These are phyloP conservation scores for Bufo bufo DNA, from an alignment of 2,113 vertebrate genomes.

Conservation along the genomic window DNA sequence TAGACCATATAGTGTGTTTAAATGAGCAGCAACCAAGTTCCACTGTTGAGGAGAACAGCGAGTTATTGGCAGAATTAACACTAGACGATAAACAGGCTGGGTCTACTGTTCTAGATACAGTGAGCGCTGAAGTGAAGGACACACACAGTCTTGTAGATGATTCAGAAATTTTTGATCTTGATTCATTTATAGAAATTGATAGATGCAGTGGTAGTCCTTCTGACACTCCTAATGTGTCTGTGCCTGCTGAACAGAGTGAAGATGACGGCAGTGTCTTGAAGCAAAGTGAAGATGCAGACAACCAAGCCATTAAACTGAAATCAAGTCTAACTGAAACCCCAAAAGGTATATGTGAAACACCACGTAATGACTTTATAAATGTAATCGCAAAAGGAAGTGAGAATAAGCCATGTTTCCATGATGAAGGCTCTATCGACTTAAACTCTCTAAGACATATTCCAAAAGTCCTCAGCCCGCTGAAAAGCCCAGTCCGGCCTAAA, in stretches of 20 bases:
- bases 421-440: slow-evolving; percentile 89
- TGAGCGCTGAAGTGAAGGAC: slow-evolving; percentile 59
- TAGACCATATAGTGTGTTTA: not conserved
- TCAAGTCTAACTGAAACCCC: slow-evolving; percentile 63
- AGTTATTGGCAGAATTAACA: not conserved
- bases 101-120: slow-evolving; percentile 27
- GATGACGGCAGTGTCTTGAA: not conserved
- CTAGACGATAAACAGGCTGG: not conserved
- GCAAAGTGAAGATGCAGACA: slow-evolving; percentile 57
- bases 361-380: slow-evolving; percentile 61
- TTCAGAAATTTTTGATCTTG: slow-evolving; percentile 57
- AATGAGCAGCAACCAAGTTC: not conserved
- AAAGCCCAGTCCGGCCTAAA: slow-evolving; percentile 83
- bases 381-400: slow-evolving; percentile 62
- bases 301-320: slow-evolving; percentile 63
- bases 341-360: slow-evolving; percentile 57
- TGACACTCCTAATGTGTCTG: not conserved
- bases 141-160: slow-evolving; percentile 56
- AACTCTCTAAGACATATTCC: slow-evolving; percentile 85
- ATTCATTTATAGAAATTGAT: slow-evolving; percentile 58
- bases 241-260: not conserved
- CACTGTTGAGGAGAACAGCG: not conserved
- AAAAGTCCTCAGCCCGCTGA: slow-evolving; percentile 89
- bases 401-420: slow-evolving; percentile 65
- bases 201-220: slow-evolving; percentile 54